A percentile compares a stretch with the other conserved stretches of the same genome.
Conservation (phyloP, 2,888 invertebrate species). For the Agrotis segetum region DNA sequence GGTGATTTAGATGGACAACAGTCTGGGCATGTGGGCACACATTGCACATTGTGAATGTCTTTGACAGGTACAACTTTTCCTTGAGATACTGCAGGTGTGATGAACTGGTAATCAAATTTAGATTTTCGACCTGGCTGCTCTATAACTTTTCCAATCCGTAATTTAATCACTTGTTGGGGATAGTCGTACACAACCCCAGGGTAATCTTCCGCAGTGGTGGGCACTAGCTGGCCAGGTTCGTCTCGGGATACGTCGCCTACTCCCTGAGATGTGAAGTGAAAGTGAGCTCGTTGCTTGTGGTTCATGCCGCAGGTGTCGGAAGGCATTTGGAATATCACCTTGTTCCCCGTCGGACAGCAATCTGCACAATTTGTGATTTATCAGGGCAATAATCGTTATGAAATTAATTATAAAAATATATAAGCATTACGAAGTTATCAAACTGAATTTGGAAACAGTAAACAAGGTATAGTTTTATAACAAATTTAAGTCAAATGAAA, state of each 20-base stretch:
- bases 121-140: conserved; percentile 85
- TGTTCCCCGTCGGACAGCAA: conserved; percentile 89
- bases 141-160: conserved; percentile 82
- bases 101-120: conserved; percentile 85
- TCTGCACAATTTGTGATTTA: conserved; percentile 82
- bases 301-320: conserved; percentile 81
- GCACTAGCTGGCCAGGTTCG: conserved; percentile 80
- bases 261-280: conserved; percentile 84
- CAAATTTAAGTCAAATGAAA: conserved; percentile 10
- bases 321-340: conserved; percentile 87
- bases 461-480: neutral
- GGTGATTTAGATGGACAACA: conserved; percentile 69
- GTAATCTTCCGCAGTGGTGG: conserved; percentile 77
- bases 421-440: conserved; percentile 13
- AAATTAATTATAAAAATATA: conserved; percentile 24
- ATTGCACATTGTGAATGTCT: conserved; percentile 84
- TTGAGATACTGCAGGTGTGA: conserved; percentile 78
- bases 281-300: conserved; percentile 85
- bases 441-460: conserved; percentile 40
- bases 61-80: conserved; percentile 77
- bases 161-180: conserved; percentile 83
- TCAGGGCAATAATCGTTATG: conserved; percentile 61
- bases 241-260: conserved; percentile 84
- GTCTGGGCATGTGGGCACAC: conserved; percentile 71
- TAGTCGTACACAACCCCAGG: conserved; percentile 84